Base-by-base conservation (phyloP, 2,113 vertebrate genomes). In the Egretta garzetta region DNA sequence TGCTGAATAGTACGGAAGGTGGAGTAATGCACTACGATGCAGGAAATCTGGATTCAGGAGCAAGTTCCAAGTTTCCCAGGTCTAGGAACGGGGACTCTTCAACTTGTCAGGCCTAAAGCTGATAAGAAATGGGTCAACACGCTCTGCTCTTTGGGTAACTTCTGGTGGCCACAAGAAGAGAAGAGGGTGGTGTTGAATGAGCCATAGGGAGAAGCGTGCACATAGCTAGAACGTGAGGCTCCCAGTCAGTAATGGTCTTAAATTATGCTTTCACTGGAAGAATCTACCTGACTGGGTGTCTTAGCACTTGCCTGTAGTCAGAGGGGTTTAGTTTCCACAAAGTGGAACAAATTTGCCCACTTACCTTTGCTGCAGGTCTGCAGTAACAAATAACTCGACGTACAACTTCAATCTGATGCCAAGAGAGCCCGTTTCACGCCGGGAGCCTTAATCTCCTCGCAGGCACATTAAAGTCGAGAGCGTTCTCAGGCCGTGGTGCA, bases 91-190 rank as follows among this genome's bases (percentile, higher is more conserved):
- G 24, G 21, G 21, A 9, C 26, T 63, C 12, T 17, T 45, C 27
- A n/a, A 0, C 6, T 6, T 20, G 16, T 22, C 76, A 60, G 41
- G 16, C 80, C 45, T 21, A 0, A n/a, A 68, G 74, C 33, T 56
- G 49, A 14, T 5, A 0, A 2, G 16, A 27, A 33, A 3, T 6
- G 19, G 23, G 23, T 47, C 52, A 15, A 1, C 28, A 0, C 23
- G 1, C 2, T 2, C 26, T 37, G 55, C 23, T 67, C 33, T 35
- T 17, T 12, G 52, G 59, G 2, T 15, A 9, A 16, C 2, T 22
- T 3, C 0, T 22, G 58, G 43, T 56, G 90, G 79, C 68, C 66
- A 5, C 5, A 2, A 17, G 66, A 6, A 21, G 3, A 30, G 56
- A 10, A 32, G 58, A 66, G 21, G 27, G 28, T 1, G 6, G 37